A percentile compares a stretch with the other conserved stretches of the same genome.
These are phyloP conservation scores for Formicarius rufipectus DNA, from an alignment of 2,113 vertebrate genomes.

Conservation along the genomic window DNA sequence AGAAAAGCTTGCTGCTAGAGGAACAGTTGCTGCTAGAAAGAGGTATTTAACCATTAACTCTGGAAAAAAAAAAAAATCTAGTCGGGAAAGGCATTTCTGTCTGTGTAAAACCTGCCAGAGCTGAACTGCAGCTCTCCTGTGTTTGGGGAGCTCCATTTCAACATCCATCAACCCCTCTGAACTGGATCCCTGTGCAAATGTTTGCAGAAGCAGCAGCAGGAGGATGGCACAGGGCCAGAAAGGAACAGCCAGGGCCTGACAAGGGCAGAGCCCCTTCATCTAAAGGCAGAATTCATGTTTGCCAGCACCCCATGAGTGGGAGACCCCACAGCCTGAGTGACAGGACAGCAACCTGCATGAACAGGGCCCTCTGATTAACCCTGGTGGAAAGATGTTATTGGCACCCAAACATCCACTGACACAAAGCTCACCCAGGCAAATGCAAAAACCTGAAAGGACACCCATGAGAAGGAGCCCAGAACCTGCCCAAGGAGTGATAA, in stretches of 20 bases:
- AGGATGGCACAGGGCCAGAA: conserved; percentile 39
- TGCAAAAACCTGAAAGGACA: neutral
- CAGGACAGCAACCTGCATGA: neutral
- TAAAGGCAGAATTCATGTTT: neutral
- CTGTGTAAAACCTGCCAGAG: neutral
- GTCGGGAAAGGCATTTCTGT: neutral
- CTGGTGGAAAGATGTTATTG: neutral
- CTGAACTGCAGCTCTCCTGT: neutral
- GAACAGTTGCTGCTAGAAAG: neutral
- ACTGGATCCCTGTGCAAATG: neutral
- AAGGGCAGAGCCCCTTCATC: neutral
- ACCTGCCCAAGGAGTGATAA: accelerated
- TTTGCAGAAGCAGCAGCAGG: conserved; percentile 24
- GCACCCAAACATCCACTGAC: neutral
- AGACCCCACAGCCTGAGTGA: neutral
- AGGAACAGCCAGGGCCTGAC: neutral
- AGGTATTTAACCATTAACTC: conserved; percentile 30
- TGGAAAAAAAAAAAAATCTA: neutral
- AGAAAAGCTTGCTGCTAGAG: neutral
- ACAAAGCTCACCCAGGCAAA: neutral
- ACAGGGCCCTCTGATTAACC: neutral
- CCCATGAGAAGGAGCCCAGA: neutral
- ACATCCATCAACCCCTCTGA: neutral
- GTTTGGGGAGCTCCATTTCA: neutral
- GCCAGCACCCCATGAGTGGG: neutral